Base-by-base conservation (phyloP, 2,888 invertebrate species). In the Bedellia somnulentella region DNA sequence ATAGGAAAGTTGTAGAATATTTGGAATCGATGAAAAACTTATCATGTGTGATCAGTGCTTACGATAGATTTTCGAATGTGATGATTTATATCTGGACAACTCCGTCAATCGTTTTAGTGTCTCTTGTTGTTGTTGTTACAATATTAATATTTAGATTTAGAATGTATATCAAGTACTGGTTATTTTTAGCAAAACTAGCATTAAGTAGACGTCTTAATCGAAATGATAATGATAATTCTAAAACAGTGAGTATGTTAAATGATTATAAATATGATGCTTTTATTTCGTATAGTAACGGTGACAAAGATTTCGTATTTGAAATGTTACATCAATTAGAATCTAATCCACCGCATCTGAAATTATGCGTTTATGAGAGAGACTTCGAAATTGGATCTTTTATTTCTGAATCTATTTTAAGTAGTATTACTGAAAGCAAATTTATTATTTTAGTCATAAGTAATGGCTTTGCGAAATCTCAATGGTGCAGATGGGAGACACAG, bases 401-500 rank as follows among this genome's bases (percentile, higher is more conserved):
- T 44, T 79, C 82, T 0, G 86, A 87, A 45, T 80, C 82, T 27
- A 81, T 88, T 21, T 59, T 82, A 35, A 78, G 71, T 21, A 80
- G 83, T 46, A 80, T 88, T 34, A 79, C 80, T 16, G 73, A 79
- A 32, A 83, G 85, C 47, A 78, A 80, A 35, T 81, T 80, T 44
- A 80, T 85, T 9, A 63, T 88, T 32, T 56, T 87, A 31, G 60
- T 87, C 6, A 71, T 88, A 27, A 86, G 86, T 32, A 80, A 83
- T 42, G 73, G 78, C 40, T 87, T 86, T 49, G 80, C 84, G 0
- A 79, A 80, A 42, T 84, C 85, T 15, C 83, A 86, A 34, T 88
- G 87, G 87, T 84, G 84, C 46, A 64, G 82, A 22, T 82, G 85
- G 80, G 87, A 87, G 46, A 81, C 84, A 8, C 82, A 83, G 41